Evolutionary conservation across 2,113 vertebrate genomes (phyloP).

Genomic region (Manacus vitellinus): DNA sequence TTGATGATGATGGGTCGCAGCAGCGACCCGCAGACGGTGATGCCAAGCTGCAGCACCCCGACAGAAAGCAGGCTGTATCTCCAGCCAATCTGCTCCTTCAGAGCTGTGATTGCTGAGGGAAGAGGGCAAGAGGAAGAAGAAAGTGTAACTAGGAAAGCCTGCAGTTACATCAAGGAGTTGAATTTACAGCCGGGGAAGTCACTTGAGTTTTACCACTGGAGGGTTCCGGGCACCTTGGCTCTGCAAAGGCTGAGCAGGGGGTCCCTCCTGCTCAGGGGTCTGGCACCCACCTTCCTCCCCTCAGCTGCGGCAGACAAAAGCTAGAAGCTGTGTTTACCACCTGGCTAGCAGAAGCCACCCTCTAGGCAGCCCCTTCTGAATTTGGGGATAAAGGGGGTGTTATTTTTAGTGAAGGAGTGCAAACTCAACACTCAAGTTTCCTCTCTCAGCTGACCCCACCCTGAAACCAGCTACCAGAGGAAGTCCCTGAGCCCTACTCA

Average conservation of each 20-base stretch:
- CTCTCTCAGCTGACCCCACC: background rate
- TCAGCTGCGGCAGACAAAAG: background rate
- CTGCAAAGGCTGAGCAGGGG: background rate
- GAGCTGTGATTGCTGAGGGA: conserved; percentile 78
- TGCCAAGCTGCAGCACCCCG: conserved; percentile 84
- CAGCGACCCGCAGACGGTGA: conserved; percentile 83
- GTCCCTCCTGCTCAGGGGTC: background rate
- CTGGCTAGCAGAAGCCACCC: background rate
- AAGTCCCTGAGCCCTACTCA: background rate
- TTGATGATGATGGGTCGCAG: conserved; percentile 85
- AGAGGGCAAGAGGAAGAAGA: background rate
- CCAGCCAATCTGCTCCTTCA: conserved; percentile 90
- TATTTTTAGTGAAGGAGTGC: background rate
- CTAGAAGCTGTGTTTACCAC: background rate
- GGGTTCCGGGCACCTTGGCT: background rate
- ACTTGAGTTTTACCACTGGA: background rate
- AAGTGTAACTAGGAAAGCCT: background rate
- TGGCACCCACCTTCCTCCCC: background rate
- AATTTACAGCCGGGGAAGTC: background rate
- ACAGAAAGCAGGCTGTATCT: conserved; percentile 84
- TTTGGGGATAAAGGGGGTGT: background rate
- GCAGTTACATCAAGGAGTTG: background rate
- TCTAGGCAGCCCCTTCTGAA: background rate
- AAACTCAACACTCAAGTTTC: background rate
- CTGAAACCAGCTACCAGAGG: background rate